These are phyloP conservation scores for Papilio dardanus DNA, from an alignment of 1,140 invertebrate genomes.

Conservation along the genomic window DNA sequence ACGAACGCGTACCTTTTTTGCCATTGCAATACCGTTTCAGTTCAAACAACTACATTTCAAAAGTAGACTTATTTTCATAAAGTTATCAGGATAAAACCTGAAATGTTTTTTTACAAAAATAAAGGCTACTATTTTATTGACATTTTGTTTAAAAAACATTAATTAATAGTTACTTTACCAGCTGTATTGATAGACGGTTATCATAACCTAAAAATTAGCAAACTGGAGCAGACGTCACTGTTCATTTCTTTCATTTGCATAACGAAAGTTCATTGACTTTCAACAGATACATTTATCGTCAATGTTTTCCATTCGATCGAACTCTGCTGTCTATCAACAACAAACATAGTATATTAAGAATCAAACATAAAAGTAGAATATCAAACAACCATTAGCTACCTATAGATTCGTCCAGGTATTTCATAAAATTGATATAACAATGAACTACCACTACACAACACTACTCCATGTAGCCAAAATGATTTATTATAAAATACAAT, in stretches of 20 bases:
- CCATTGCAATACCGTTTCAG: constrained; percentile 1
- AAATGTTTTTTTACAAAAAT: background rate
- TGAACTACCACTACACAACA: too few relatives aligned
- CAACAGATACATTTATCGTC: background rate
- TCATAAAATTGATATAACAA: too few relatives aligned
- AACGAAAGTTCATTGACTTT: constrained; percentile 2
- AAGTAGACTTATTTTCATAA: background rate
- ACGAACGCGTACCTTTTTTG: background rate
- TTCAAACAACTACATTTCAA: background rate
- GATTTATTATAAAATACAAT: too few relatives aligned
- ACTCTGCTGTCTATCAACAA: background rate
- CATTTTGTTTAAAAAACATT: background rate
- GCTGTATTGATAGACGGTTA: constrained; percentile 15
- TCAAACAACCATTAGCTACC: too few relatives aligned
- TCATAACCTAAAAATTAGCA: constrained; percentile 15
- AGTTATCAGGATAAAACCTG: background rate
- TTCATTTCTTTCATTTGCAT: constrained; percentile 12
- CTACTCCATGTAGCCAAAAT: too few relatives aligned
- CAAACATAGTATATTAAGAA: background rate
- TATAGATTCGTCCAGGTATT: too few relatives aligned
- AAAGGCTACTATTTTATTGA: background rate
- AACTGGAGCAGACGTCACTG: background rate
- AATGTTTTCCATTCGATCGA: background rate
- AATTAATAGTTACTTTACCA: background rate
- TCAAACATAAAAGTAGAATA: background rate